Evolutionary conservation across 2,113 vertebrate genomes (phyloP).

Genomic region (Entelurus aequoreus): DNA sequence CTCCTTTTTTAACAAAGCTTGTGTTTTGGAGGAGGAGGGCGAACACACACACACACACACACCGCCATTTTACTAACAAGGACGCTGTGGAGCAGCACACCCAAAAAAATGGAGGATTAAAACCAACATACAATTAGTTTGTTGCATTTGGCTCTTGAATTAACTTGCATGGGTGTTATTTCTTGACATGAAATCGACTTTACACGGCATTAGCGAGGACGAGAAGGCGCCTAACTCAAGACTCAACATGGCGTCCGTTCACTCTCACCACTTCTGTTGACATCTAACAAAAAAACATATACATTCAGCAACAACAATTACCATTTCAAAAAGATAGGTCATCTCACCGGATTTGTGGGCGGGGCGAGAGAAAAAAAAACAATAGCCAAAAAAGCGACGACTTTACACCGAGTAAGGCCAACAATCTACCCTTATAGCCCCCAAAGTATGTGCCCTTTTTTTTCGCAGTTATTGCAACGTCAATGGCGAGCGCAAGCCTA

Average conservation of each 20-base stretch:
- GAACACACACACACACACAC: slow-evolving; percentile 1
- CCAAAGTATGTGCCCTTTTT: slow-evolving; percentile 21
- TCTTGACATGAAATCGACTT: background rate
- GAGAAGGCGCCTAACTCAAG: slow-evolving; percentile 14
- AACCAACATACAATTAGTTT: background rate
- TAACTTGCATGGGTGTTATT: background rate
- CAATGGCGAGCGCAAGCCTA: slow-evolving; percentile 35
- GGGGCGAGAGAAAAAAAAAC: background rate
- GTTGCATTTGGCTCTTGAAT: background rate
- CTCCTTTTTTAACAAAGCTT: slow-evolving; percentile 7
- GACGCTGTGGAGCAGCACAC: slow-evolving; percentile 14
- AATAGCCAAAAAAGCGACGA: slow-evolving; percentile 35
- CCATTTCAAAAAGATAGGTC: slow-evolving; percentile 28
- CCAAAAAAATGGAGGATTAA: slow-evolving; percentile 3
- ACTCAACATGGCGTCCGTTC: slow-evolving; percentile 6
- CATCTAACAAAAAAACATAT: background rate
- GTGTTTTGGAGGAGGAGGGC: slow-evolving; percentile 17
- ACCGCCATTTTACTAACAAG: slow-evolving; percentile 68
- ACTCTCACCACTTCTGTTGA: slow-evolving; percentile 6
- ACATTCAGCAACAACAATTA: background rate
- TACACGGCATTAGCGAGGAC: background rate
- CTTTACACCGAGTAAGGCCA: slow-evolving; percentile 51
- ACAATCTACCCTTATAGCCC: slow-evolving; percentile 26
- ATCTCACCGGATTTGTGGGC: slow-evolving; percentile 57
- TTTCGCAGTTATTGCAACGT: slow-evolving; percentile 15